phyloP scores from a whole-genome alignment of 1,140 invertebrate genomes.

The Asbolus verrucosus region DNA sequence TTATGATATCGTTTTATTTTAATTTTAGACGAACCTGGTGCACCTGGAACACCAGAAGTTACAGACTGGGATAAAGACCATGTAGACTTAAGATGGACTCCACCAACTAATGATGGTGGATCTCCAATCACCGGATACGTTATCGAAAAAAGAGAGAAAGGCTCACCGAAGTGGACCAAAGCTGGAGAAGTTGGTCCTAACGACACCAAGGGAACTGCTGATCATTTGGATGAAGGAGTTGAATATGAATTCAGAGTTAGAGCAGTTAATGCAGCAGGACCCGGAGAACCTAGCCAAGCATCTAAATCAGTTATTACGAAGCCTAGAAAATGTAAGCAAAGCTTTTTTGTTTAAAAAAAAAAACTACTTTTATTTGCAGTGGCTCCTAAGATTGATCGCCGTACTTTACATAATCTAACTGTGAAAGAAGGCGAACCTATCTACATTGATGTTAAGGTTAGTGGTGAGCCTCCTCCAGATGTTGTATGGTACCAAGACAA shows the following conservation, averaged over 20 bases:
- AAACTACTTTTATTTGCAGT: constrained; percentile 75
- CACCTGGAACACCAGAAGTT: constrained; percentile 88
- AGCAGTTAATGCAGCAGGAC: constrained; percentile 82
- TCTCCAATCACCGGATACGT: constrained; percentile 94
- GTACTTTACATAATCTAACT: constrained; percentile 80
- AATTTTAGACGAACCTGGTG: constrained; percentile 87
- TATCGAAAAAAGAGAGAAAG: constrained; percentile 94
- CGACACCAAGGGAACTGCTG: constrained; percentile 83
- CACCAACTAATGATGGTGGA: constrained; percentile 90
- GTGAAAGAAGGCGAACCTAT: constrained; percentile 88
- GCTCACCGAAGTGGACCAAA: constrained; percentile 87
- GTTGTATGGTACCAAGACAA: constrained; percentile 79
- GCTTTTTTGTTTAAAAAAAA: constrained; percentile 40
- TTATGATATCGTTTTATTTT: constrained; percentile 11
- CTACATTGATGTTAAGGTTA: constrained; percentile 85
- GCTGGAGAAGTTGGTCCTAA: constrained; percentile 81
- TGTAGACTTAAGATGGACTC: constrained; percentile 92
- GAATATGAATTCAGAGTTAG: constrained; percentile 91
- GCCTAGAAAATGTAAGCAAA: constrained; percentile 83
- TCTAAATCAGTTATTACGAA: constrained; percentile 84
- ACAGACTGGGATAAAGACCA: constrained; percentile 96
- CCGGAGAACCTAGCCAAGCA: constrained; percentile 81
- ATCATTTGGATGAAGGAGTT: constrained; percentile 85
- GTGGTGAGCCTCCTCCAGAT: constrained; percentile 86
- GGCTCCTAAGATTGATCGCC: constrained; percentile 91